Evolutionary conservation across 2,797 vertebrate genomes (phyloP).

Genomic region (Petrocephalus sullivani): DNA sequence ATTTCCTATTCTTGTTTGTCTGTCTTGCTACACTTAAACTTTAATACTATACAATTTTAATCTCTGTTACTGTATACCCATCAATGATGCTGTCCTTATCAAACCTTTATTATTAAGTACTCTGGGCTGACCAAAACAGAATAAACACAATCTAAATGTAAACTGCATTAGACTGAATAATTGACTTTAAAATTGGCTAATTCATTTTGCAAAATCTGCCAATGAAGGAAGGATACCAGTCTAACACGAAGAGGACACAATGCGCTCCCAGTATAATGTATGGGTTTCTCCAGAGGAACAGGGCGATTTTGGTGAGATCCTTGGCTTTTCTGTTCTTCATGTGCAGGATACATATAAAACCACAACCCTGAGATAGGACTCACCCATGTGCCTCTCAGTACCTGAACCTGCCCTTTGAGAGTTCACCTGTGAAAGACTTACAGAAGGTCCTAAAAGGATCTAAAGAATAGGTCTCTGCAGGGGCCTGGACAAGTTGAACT

Average conservation of each 20-base stretch:
- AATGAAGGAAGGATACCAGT: not conserved
- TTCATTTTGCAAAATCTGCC: too few species aligned
- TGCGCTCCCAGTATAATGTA: not conserved
- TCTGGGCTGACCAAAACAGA: too few species aligned
- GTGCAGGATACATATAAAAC: not conserved
- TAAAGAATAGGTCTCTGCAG: not conserved
- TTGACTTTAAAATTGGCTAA: too few species aligned
- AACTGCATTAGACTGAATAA: too few species aligned
- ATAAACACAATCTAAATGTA: too few species aligned
- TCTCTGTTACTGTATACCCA: too few species aligned
- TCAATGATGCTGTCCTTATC: too few species aligned
- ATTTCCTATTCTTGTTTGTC: too few species aligned
- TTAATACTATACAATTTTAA: too few species aligned
- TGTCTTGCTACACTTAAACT: too few species aligned
- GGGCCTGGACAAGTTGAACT: not conserved
- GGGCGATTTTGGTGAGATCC: not conserved
- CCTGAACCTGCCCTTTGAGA: not conserved
- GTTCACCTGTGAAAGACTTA: not conserved
- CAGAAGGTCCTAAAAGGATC: not conserved
- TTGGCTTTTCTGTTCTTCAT: slow-evolving; percentile 3
- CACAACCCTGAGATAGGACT: not conserved
- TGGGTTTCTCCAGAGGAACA: not conserved
- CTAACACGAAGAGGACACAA: not conserved
- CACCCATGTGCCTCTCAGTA: not conserved
- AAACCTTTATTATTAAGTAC: too few species aligned